A percentile compares a stretch with the other conserved stretches of the same genome.
Conservation (phyloP, 64 coral and sea anemone genomes). For the Actinia equina region DNA sequence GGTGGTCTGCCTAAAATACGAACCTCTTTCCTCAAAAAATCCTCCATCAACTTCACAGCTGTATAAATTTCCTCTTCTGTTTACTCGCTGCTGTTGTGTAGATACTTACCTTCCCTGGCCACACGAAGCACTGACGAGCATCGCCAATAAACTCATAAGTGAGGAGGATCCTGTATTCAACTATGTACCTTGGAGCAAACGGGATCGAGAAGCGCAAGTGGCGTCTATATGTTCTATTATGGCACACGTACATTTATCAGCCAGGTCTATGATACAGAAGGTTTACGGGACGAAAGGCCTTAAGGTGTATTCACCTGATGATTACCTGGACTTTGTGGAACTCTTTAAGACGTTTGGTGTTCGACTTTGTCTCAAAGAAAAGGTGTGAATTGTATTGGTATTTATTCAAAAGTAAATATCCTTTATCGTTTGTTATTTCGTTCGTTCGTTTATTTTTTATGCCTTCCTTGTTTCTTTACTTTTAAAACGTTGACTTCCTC, state of each 20-base stretch:
- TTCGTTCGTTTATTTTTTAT: constrained; percentile 1
- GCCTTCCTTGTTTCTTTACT: neutral
- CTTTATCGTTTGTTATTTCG: too few relatives aligned
- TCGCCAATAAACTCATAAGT: constrained; percentile 67
- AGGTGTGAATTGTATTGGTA: constrained; percentile 29
- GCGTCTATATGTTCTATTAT: constrained; percentile 82
- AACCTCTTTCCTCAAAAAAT: constrained; percentile 2
- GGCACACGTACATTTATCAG: constrained; percentile 86
- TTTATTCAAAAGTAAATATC: neutral
- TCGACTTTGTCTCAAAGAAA: constrained; percentile 72
- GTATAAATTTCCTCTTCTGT: constrained; percentile 57
- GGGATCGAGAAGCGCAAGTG: constrained; percentile 37
- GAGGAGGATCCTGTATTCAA: constrained; percentile 40
- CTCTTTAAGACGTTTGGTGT: constrained; percentile 76
- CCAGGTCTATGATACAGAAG: constrained; percentile 53
- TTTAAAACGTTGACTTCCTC: neutral
- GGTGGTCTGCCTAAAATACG: constrained; percentile 66
- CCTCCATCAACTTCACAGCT: constrained; percentile 32
- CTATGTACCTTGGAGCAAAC: constrained; percentile 36
- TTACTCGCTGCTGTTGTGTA: constrained; percentile 85
- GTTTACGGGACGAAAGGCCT: constrained; percentile 58
- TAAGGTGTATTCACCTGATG: constrained; percentile 73
- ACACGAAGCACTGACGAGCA: constrained; percentile 58
- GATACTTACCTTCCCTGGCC: constrained; percentile 87
- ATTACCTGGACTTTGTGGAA: constrained; percentile 81